These are phyloP conservation scores for Anagyrus pseudococci DNA, from an alignment of 2,888 invertebrate genomes.

Conservation along the genomic window DNA sequence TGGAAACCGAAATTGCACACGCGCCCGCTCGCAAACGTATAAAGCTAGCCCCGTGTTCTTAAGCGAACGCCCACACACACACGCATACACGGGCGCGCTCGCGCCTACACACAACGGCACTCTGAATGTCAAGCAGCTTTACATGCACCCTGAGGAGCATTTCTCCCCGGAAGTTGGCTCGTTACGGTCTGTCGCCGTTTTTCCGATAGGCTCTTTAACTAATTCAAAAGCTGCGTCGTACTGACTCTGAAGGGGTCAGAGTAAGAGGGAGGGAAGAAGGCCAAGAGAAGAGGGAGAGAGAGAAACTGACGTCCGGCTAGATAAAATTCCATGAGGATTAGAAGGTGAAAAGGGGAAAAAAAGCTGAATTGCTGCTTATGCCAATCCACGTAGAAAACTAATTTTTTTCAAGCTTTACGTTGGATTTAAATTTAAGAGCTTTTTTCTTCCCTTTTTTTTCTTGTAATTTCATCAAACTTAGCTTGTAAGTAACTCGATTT, in stretches of 20 bases:
- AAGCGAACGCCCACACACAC: background rate
- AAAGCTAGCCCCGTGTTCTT: no score
- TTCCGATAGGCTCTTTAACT: slow-evolving; percentile 51
- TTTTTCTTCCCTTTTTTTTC: slow-evolving; percentile 5
- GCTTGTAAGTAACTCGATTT: no score
- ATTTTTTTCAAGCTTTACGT: no score
- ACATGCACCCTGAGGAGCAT: slow-evolving; percentile 48
- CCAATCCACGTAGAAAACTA: no score
- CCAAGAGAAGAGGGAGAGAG: background rate
- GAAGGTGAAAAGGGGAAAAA: slow-evolving; percentile 29
- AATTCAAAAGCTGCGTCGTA: slow-evolving; percentile 44
- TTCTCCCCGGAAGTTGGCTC: slow-evolving; percentile 46
- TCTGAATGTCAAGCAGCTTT: slow-evolving; percentile 12
- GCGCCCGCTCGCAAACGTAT: no score
- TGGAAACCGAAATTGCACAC: no score
- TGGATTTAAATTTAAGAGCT: slow-evolving; percentile 18
- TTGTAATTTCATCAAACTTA: no score
- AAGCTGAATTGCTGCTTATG: background rate
- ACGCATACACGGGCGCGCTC: background rate
- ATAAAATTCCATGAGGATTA: slow-evolving; percentile 44
- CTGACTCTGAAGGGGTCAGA: background rate
- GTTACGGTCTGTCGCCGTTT: slow-evolving; percentile 48
- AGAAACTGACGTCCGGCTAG: slow-evolving; percentile 17
- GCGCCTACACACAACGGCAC: background rate
- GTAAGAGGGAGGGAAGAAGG: background rate